A percentile compares a stretch with the other conserved stretches of the same genome.
Evolutionary conservation across 2,888 invertebrate species (phyloP).

Genomic region (Meandrusa payeni): DNA sequence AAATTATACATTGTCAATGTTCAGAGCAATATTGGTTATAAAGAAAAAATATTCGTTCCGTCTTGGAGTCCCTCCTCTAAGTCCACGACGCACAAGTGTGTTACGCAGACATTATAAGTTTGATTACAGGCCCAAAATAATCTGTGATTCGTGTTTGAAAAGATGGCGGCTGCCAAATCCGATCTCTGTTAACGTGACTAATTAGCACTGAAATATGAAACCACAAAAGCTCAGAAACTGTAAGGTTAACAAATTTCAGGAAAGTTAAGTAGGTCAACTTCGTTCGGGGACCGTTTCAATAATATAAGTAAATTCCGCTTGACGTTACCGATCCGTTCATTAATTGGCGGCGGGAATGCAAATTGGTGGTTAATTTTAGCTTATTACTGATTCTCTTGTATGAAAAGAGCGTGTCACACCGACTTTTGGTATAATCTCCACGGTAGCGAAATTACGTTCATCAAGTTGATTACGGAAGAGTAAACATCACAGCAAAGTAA

Average conservation of each 20-base stretch:
- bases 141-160: not conserved
- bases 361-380: not conserved
- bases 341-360: not conserved
- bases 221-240: not conserved
- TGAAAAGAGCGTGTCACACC: too few relatives aligned
- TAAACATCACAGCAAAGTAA: too few relatives aligned
- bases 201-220: constrained; percentile 14
- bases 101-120: too few relatives aligned
- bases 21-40: too few relatives aligned
- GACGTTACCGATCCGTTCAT: not conserved
- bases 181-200: not conserved
- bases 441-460: too few relatives aligned
- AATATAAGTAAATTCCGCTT: constrained; percentile 1
- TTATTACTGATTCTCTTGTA: not conserved
- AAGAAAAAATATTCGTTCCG: too few relatives aligned
- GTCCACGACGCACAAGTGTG: too few relatives aligned
- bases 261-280: constrained; percentile 12
- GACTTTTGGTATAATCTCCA: too few relatives aligned
- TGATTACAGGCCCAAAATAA: too few relatives aligned
- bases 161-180: constrained; percentile 1
- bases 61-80: too few relatives aligned
- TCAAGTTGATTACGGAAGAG: too few relatives aligned
- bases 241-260: constrained; percentile 1
- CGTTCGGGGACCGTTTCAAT: not conserved
- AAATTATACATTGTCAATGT: too few relatives aligned